phyloP scores from a whole-genome alignment of 2,888 invertebrate genomes.

The Idaea straminata region DNA sequence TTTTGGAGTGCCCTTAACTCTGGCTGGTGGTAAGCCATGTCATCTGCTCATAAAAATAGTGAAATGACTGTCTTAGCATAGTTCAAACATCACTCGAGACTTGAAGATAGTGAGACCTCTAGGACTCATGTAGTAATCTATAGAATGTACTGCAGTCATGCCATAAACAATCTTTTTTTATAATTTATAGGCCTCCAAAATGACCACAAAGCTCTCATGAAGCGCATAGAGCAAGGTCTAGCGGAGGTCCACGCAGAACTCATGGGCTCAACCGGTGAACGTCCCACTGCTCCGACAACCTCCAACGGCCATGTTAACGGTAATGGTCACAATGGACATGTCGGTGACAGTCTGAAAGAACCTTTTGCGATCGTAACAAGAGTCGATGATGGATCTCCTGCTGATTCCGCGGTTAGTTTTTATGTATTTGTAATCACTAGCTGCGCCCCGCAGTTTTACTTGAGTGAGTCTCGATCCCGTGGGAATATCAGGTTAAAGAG shows the following conservation, averaged over 20 bases:
- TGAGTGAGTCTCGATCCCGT: too few species aligned
- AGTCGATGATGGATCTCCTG: slow-evolving; percentile 89
- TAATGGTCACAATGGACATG: slow-evolving; percentile 21
- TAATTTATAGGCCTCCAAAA: slow-evolving; percentile 86
- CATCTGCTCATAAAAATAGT: too few species aligned
- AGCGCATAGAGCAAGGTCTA: slow-evolving; percentile 89
- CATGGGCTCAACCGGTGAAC: slow-evolving; percentile 32
- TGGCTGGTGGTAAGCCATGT: too few species aligned
- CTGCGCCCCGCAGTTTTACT: too few species aligned
- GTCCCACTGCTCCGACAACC: slow-evolving; percentile 27
- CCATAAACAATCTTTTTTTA: too few species aligned
- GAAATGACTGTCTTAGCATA: too few species aligned
- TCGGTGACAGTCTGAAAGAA: slow-evolving; percentile 19
- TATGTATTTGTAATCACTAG: background rate
- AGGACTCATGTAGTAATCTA: too few species aligned
- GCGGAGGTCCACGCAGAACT: slow-evolving; percentile 81
- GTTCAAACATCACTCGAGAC: too few species aligned
- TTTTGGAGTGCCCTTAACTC: too few species aligned
- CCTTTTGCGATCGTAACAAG: slow-evolving; percentile 85
- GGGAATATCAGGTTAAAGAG: too few species aligned
- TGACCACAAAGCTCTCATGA: slow-evolving; percentile 92
- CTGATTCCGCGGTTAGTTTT: slow-evolving; percentile 86
- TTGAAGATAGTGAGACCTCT: too few species aligned
- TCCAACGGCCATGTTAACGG: slow-evolving; percentile 29
- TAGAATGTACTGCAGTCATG: too few species aligned